Conservation (phyloP, 2,113 vertebrate genomes). For the Muntiacus muntjak region DNA sequence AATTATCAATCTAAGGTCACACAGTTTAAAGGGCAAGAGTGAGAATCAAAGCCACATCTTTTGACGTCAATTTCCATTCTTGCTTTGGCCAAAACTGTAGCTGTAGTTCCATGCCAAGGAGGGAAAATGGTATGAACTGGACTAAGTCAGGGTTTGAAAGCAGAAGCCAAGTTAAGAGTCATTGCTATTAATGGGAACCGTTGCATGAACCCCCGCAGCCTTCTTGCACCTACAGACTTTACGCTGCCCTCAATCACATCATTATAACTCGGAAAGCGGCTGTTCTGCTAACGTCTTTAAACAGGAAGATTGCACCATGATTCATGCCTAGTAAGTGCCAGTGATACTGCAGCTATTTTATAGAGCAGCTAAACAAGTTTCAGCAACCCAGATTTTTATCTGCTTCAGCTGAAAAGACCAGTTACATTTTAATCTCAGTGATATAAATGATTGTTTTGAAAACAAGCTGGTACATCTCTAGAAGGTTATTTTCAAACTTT, state of each 20-base stretch:
- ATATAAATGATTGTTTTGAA: constrained; percentile 72
- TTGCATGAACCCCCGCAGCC: neutral
- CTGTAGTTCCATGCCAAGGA: neutral
- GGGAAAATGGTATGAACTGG: neutral
- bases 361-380: constrained; percentile 70
- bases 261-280: neutral
- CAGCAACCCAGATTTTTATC: constrained; percentile 77
- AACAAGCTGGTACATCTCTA: constrained; percentile 47
- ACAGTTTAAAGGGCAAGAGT: neutral
- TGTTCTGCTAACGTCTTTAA: neutral
- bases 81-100: neutral
- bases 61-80: neutral
- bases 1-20: neutral
- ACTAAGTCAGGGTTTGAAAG: neutral
- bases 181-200: neutral
- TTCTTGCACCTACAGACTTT: neutral
- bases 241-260: neutral
- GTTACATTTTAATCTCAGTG: constrained; percentile 77
- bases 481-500: neutral
- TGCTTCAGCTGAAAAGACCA: constrained; percentile 26
- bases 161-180: neutral
- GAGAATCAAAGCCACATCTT: neutral
- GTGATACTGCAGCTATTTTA: constrained; percentile 49
- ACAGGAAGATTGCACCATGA: neutral
- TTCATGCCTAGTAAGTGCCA: constrained; percentile 45